Evolutionary conservation across 2,797 vertebrate genomes (phyloP), one percentile per base, ranked within the genome.

Genomic region (Rhinella marina): DNA sequence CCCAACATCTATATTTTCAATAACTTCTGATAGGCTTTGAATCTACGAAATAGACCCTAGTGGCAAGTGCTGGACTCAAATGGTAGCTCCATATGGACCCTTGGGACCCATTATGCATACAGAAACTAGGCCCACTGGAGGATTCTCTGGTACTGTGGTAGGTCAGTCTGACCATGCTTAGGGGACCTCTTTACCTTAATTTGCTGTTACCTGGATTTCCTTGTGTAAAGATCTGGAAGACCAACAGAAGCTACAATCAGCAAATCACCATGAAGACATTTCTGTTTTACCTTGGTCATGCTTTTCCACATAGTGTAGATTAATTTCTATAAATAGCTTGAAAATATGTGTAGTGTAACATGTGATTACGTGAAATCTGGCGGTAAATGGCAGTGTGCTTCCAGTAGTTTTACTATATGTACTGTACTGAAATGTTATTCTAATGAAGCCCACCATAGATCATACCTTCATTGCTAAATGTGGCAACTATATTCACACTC

Each of bases 391-490:
- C n/a, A 27, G 4, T 73, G 48, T 66, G 48, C 56, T 56, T 82
- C 48, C 64, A 21, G 29, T 62, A 68, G 48, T 82, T 13, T 32
- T 29, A 52, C 73, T n/a, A 6, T 50, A 76, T 52, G 23, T 85
- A 27, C 32, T 27, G 13, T 29, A 76, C 13, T 11, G 11, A 41
- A 54, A 57, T 84, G 4, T 75, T 72, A 50, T 61, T 6, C 25
- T 48, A 73, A 73, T 73, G 16, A 73, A 25, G 41, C 13, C 27
- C 29, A 79, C 68, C 3, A 50, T 48, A 48, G 54, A 17, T 73
- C 50, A 73, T 73, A 3, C 13, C 56, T 85, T 57, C 57, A 48
- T 76, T 62, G 50, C 23, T 61, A 76, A 25, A 85, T 76, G 68
- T 59, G n/a, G 3, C 68, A 73, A 62, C 16, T n/a, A 57, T 57